A percentile compares a stretch with the other conserved stretches of the same genome.
Evolutionary conservation across 2,888 invertebrate species (phyloP).

Genomic region (Gari tellinella): DNA sequence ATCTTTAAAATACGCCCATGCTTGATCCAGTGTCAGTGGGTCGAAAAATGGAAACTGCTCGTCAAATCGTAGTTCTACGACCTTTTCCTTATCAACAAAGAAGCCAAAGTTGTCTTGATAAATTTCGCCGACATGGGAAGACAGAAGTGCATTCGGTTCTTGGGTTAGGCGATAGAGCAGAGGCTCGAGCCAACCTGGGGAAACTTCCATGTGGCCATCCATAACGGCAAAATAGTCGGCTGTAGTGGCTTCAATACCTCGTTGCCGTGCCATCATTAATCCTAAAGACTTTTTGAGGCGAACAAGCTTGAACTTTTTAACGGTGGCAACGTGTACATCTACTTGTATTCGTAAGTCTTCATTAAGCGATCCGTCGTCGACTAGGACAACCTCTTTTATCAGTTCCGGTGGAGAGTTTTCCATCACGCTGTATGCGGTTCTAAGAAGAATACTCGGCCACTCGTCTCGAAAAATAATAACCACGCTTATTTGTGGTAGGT

Average conservation of each 20-base stretch:
- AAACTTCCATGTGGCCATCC: slow-evolving; percentile 41
- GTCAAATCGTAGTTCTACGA: neutral
- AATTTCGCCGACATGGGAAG: slow-evolving; percentile 28
- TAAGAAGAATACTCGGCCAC: slow-evolving; percentile 10
- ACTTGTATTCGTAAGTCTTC: neutral
- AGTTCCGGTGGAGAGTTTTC: slow-evolving; percentile 33
- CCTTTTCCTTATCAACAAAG: neutral
- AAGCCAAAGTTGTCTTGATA: slow-evolving; percentile 8
- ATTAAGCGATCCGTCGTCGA: slow-evolving; percentile 35
- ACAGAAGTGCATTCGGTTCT: slow-evolving; percentile 33
- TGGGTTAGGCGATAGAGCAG: slow-evolving; percentile 27
- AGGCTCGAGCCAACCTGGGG: slow-evolving; percentile 46
- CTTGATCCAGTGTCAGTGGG: slow-evolving; percentile 19
- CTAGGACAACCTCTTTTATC: slow-evolving; percentile 30
- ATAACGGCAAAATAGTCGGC: slow-evolving; percentile 30
- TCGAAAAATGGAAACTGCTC: slow-evolving; percentile 24
- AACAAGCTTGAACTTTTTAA: slow-evolving; percentile 25
- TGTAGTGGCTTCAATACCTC: slow-evolving; percentile 21
- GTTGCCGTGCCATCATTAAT: slow-evolving; percentile 31
- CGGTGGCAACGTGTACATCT: slow-evolving; percentile 18
- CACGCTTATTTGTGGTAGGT: slow-evolving; percentile 30
- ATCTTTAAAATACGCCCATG: slow-evolving; percentile 11
- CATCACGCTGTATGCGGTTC: slow-evolving; percentile 39
- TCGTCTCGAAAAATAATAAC: slow-evolving; percentile 37
- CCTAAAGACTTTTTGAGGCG: slow-evolving; percentile 24